Evolutionary conservation across 2,888 invertebrate species (phyloP).

Genomic region (Nomada lathburiana): DNA sequence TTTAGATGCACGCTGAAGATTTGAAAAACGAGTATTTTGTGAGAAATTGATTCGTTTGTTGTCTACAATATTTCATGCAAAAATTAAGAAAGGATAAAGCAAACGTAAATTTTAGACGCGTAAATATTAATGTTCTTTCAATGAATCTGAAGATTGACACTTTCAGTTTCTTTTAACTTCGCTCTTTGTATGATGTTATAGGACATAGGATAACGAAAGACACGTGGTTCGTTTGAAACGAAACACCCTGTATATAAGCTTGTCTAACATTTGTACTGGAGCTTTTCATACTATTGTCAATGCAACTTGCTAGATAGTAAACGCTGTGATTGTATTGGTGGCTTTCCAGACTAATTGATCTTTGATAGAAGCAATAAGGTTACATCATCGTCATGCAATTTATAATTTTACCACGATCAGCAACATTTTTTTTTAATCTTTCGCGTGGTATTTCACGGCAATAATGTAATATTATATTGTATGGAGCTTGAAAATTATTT

Average conservation of each 20-base stretch:
- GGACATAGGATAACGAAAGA: not conserved
- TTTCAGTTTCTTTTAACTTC: not conserved
- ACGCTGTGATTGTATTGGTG: conserved; percentile 12
- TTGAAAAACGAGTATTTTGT: too few relatives aligned
- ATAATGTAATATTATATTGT: too few relatives aligned
- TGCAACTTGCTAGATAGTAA: conserved; percentile 24
- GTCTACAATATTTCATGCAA: not conserved
- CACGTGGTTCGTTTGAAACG: not conserved
- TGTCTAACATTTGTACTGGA: conserved; percentile 13
- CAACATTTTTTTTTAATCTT: too few relatives aligned
- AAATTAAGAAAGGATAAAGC: not conserved
- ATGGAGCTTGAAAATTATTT: too few relatives aligned
- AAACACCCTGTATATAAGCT: not conserved
- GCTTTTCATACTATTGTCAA: conserved; percentile 20
- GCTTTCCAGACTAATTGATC: conserved; percentile 18
- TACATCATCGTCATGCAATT: conserved; percentile 8
- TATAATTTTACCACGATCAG: not conserved
- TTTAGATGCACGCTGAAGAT: not conserved
- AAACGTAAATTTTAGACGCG: not conserved
- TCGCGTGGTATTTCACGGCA: too few relatives aligned
- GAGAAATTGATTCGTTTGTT: too few relatives aligned
- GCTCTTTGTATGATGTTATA: not conserved
- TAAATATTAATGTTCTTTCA: not conserved
- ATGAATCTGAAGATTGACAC: not conserved
- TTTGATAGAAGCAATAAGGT: conserved; percentile 16